Percentiles rank a stretch among this genome's conserved stretches.
These are phyloP conservation scores for Xylota sylvarum DNA, from an alignment of 2,888 invertebrate genomes.

Conservation along the genomic window DNA sequence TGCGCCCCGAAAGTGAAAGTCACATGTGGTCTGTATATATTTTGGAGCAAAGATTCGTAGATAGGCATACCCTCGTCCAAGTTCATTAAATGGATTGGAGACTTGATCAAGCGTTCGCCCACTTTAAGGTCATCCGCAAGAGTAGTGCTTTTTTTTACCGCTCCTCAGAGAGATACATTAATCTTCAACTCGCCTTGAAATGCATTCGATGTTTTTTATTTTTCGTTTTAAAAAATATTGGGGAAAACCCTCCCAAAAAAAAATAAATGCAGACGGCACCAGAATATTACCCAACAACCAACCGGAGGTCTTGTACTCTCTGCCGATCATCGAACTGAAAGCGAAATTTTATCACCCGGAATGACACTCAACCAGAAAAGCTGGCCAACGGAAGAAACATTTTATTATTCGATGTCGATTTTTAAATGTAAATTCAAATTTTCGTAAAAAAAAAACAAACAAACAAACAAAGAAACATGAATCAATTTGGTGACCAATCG, in stretches of 20 bases:
- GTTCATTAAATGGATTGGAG: slow-evolving; percentile 38
- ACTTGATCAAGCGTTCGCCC: slow-evolving; percentile 28
- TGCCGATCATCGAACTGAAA: slow-evolving; percentile 64
- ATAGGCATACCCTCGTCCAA: slow-evolving; percentile 21
- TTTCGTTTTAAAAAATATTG: slow-evolving; percentile 1
- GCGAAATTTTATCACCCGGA: slow-evolving; percentile 63
- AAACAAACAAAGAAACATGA: neutral
- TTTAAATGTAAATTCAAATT: slow-evolving; percentile 32
- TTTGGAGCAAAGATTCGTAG: slow-evolving; percentile 46
- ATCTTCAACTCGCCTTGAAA: slow-evolving; percentile 42
- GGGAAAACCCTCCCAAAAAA: slow-evolving; percentile 33
- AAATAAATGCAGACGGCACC: slow-evolving; percentile 27
- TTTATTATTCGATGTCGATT: slow-evolving; percentile 38
- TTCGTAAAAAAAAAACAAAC: slow-evolving; percentile 6
- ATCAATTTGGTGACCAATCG: slow-evolving; percentile 12
- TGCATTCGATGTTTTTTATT: slow-evolving; percentile 8
- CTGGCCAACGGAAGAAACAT: slow-evolving; percentile 28
- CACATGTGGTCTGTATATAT: slow-evolving; percentile 1
- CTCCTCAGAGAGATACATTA: slow-evolving; percentile 24
- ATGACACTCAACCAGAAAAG: slow-evolving; percentile 43
- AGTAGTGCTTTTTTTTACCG: neutral
- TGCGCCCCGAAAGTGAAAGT: slow-evolving; percentile 49
- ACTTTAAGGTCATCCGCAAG: slow-evolving; percentile 42
- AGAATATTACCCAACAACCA: slow-evolving; percentile 47
- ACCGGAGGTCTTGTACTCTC: slow-evolving; percentile 21